phyloP scores from a whole-genome alignment of 2,888 invertebrate genomes.

The Alviniconcha strummeri region DNA sequence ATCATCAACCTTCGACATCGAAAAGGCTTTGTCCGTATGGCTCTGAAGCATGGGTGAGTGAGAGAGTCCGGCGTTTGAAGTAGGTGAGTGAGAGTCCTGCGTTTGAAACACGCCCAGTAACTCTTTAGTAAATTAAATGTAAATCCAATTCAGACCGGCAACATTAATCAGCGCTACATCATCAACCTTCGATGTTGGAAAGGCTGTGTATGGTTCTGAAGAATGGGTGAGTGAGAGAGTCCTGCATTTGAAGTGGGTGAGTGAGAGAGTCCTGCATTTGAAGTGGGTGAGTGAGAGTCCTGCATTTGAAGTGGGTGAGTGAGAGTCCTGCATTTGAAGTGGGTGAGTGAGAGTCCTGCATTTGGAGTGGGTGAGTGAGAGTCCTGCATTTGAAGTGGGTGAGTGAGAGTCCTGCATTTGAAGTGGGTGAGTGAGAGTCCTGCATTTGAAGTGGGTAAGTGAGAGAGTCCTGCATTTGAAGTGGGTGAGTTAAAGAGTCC shows the following conservation, averaged over 20 bases:
- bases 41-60: conserved; percentile 65
- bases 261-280: no score
- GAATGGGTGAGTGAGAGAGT: conserved; percentile 42
- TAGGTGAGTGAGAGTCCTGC: no score
- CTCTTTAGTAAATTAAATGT: neutral
- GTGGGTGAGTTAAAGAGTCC: no score
- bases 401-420: conserved; percentile 33
- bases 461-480: no score
- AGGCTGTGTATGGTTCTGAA: conserved; percentile 70
- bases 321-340: conserved; percentile 41
- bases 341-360: conserved; percentile 30
- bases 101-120: no score
- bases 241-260: conserved; percentile 36
- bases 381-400: conserved; percentile 47
- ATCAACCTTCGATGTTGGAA: conserved; percentile 67
- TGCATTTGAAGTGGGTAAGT: conserved; percentile 46
- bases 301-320: conserved; percentile 52
- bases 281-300: no score
- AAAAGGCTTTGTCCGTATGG: conserved; percentile 71
- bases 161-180: conserved; percentile 45
- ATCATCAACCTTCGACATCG: conserved; percentile 64
- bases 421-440: conserved; percentile 39
- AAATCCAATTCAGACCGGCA: neutral
- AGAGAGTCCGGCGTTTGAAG: neutral
- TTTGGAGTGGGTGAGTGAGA: conserved; percentile 43